These are phyloP conservation scores for Mimas tiliae DNA, from an alignment of 2,888 invertebrate species.

Conservation along the genomic window DNA sequence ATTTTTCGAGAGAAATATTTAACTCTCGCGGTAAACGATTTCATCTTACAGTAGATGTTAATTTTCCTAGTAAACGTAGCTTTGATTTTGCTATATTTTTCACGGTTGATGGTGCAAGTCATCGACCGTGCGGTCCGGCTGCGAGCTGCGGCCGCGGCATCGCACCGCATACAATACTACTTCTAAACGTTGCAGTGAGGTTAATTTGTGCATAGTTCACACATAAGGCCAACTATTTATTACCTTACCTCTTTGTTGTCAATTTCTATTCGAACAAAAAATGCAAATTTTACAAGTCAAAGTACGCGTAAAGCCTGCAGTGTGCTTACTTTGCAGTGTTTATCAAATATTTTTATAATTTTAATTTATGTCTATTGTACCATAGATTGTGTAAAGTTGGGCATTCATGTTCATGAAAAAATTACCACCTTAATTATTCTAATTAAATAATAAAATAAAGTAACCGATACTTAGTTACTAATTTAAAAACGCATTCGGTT, in stretches of 20 bases:
- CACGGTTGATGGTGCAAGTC: slow-evolving; percentile 53
- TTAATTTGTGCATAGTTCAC: slow-evolving; percentile 26
- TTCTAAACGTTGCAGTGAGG: slow-evolving; percentile 28
- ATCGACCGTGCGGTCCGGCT: slow-evolving; percentile 50
- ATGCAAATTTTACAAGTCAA: too few relatives aligned
- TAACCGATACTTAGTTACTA: too few relatives aligned
- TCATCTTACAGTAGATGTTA: background rate
- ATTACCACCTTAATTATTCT: too few relatives aligned
- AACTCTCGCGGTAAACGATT: background rate
- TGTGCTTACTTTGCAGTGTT: background rate
- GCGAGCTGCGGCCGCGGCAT: too few relatives aligned
- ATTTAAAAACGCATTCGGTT: background rate
- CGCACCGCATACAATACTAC: slow-evolving; percentile 30
- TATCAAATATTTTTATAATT: background rate
- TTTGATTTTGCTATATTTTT: slow-evolving; percentile 43
- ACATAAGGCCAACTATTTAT: slow-evolving; percentile 2
- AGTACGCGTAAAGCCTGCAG: slow-evolving; percentile 1
- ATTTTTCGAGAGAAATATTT: background rate
- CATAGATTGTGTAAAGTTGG: background rate
- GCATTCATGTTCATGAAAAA: background rate
- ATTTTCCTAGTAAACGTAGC: background rate
- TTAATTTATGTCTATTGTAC: too few relatives aligned
- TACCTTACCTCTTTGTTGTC: slow-evolving; percentile 21
- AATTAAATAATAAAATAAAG: too few relatives aligned
- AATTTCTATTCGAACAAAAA: slow-evolving; percentile 25